Percentiles rank a stretch among this genome's conserved stretches.
phyloP scores from a whole-genome alignment of 2,797 vertebrate genomes.

The Eulemur coronatus region DNA sequence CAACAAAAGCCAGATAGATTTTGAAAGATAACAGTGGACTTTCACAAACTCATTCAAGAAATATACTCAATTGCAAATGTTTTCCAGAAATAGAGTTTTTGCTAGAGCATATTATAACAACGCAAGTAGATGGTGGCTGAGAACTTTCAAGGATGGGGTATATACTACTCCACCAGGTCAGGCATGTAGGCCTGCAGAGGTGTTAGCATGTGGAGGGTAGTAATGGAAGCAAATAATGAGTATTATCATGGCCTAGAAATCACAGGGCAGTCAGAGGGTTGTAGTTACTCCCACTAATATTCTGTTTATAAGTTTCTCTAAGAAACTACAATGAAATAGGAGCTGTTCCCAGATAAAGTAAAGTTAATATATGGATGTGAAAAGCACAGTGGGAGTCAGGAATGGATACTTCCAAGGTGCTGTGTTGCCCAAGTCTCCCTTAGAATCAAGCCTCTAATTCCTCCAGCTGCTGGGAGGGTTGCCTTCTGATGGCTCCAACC shows the following conservation, averaged over 20 bases:
- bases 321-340: background rate
- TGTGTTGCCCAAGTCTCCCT: background rate
- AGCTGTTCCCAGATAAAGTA: background rate
- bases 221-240: background rate
- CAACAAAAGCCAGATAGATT: background rate
- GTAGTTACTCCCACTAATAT: background rate
- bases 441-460: background rate
- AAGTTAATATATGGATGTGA: background rate
- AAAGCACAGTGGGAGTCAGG: background rate
- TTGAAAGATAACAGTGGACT: background rate
- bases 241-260: background rate
- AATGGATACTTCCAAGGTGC: no score
- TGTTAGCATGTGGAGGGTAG: background rate
- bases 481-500: background rate
- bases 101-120: background rate
- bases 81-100: background rate
- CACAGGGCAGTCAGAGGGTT: background rate
- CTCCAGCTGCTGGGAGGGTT: background rate
- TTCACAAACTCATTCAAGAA: background rate
- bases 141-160: background rate
- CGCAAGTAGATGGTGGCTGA: background rate
- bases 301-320: background rate
- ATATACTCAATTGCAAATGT: background rate
- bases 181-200: rapidly evolving
- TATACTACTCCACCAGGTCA: background rate